Evolutionary conservation across 2,888 invertebrate genomes (phyloP).

Genomic region (Spatulosminthurus flaviceps): DNA sequence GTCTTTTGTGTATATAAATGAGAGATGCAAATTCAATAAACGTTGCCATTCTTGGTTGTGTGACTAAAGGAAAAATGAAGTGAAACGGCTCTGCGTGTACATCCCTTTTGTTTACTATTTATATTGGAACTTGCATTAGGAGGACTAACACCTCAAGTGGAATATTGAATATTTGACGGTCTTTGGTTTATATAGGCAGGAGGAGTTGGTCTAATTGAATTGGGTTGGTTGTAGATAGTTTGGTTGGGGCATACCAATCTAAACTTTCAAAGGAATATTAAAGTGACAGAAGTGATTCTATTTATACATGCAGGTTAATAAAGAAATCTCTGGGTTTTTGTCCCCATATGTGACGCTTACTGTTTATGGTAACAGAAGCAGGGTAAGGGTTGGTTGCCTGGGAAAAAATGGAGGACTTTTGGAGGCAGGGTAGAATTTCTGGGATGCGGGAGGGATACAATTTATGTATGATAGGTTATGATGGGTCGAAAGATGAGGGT

Average conservation of each 20-base stretch:
- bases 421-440: background rate
- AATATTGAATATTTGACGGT: no score
- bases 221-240: no score
- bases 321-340: background rate
- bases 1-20: background rate
- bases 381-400: background rate
- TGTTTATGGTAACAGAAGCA: background rate
- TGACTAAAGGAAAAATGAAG: background rate
- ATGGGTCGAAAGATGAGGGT: background rate
- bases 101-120: background rate
- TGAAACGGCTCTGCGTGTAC: background rate
- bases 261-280: no score
- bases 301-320: no score
- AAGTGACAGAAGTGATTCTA: no score
- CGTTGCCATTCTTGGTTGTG: background rate
- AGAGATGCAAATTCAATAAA: conserved; percentile 2
- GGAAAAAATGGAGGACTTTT: background rate
- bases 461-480: background rate
- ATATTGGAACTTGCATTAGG: background rate
- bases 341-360: background rate
- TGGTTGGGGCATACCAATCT: no score
- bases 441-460: background rate
- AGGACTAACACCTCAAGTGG: background rate
- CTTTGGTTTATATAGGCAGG: no score
- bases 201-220: no score